Evolutionary conservation across 2,797 vertebrate genomes (phyloP), one percentile per base, ranked within the genome.

Genomic region (Scolopax rusticola): DNA sequence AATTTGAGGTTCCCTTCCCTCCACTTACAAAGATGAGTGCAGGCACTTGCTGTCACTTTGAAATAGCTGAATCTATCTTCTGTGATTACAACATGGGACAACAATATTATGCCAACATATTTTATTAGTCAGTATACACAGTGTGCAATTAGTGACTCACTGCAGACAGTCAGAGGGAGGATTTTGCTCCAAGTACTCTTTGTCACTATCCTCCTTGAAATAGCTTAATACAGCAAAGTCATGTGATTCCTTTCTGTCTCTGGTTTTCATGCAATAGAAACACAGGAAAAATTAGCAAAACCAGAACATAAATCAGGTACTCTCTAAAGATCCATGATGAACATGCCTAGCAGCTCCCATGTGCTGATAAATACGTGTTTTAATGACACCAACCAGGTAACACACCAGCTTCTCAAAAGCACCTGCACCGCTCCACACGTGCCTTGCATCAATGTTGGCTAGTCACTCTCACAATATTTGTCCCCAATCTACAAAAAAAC

Each of bases 61-160:
- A 92, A 92, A 93, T 53, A 94, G 92, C 30, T 75, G 80, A 69
- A 84, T 95, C 69, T 90, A 59, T 93, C 92, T 92, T 85, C 93
- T 48, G 47, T 96, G 95, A 95, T 97, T 94, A 92, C 81, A 94
- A 80, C 68, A 88, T 71, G 73, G 83, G 85, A 97, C 73, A 94
- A 74, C 84, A 88, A 74, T 96, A 96, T 96, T 96, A 87, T 95
- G 87, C 81, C 85, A 96, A 97, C 87, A 97, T 87, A 74, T 95
- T 95, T 97, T 93, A 95, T 95, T 90, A 96, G 95, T 94, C 92
- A 91, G 91, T 82, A 93, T 57, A 94, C 89, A 95, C 68, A 93
- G 93, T 50, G 71, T 85, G 86, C 95, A 97, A 95, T 96, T 94
- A 95, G 93, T 95, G 96, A 97, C 90, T 95, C 97, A 95, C 93